A percentile compares a stretch with the other conserved stretches of the same genome.
Conservation (phyloP, 2,888 invertebrate genomes). For the Cheilosia pagana region DNA sequence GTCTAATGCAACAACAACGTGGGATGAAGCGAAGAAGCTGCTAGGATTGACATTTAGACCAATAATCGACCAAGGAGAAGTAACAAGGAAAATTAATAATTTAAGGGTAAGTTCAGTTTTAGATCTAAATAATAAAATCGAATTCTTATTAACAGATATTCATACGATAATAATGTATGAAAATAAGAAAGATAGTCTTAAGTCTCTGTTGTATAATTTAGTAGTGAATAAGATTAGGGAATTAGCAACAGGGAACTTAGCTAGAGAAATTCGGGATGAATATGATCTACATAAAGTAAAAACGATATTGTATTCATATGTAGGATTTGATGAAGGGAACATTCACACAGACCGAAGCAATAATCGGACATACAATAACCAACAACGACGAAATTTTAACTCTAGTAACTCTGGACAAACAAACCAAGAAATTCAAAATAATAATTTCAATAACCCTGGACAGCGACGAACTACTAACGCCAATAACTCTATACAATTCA, state of each 20-base stretch:
- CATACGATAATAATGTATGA: no score
- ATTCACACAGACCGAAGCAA: background rate
- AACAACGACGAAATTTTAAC: conserved; percentile 12
- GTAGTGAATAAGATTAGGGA: conserved; percentile 30
- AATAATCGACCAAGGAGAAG: no score
- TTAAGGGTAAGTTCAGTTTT: no score
- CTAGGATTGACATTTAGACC: no score
- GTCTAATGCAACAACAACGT: no score
- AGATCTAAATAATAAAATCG: no score
- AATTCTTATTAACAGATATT: no score
- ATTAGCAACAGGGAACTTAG: conserved; percentile 22
- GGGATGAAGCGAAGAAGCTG: no score
- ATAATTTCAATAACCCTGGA: conserved; percentile 8
- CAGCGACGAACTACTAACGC: background rate
- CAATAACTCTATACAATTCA: no score
- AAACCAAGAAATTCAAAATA: conserved; percentile 11
- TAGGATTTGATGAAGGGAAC: conserved; percentile 29
- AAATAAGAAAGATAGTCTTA: no score
- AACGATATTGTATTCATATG: conserved; percentile 34
- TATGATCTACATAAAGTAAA: conserved; percentile 36
- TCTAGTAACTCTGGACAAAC: conserved; percentile 4
- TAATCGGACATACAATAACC: conserved; percentile 15
- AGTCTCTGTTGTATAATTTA: no score
- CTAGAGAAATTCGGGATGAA: conserved; percentile 32
- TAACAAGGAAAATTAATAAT: no score